Evolutionary conservation across 2,888 invertebrate genomes (phyloP), one percentile per base, ranked within the genome.

Genomic region (Beris morrisii): DNA sequence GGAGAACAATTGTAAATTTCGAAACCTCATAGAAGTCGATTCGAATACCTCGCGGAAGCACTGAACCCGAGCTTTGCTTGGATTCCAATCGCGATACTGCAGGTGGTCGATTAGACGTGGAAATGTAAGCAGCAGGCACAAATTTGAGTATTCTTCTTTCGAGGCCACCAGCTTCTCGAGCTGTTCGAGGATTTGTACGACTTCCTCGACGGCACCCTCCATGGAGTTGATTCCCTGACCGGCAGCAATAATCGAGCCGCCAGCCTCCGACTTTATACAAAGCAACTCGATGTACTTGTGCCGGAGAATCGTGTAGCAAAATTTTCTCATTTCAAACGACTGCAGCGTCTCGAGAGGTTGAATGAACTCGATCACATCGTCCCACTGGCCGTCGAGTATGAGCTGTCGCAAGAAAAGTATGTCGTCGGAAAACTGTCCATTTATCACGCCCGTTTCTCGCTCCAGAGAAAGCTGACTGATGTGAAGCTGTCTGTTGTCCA

Each of bases 351-450:
- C 91, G 64, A 97, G 83, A 0, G 97, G 97, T 82, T 97, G 95
- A 68, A 97, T 92, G 81, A 97, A 97, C 78, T 97, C 96, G 68
- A 96, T 83, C 1, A 94, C 96, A 79, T 97, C 96, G 81, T 97
- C 97, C 97, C 97, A 97, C 82, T 97, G 95, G 15, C 97, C 97
- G 79, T 97, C 97, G 64, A 97, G 86, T 72, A 97, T 95, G 63
- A 97, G 87, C 81, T 97, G 96, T 15, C 97, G 86, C 22, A 97
- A 84, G 81, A 97, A 97, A 55, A 97, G 85, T 46, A 95, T 89
- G 81, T 97, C 97, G 80, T 97, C 95, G 12, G 95, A 94, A 79
- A 88, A 96, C 77, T 90, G 88, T 66, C 95, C 95, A 81, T 96
- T 96, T 77, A 95, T 94, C 70, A 95, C 91, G 58, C 97, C 97